phyloP scores from a whole-genome alignment of 2,113 vertebrate genomes.

The Corythornis madagascariensis region DNA sequence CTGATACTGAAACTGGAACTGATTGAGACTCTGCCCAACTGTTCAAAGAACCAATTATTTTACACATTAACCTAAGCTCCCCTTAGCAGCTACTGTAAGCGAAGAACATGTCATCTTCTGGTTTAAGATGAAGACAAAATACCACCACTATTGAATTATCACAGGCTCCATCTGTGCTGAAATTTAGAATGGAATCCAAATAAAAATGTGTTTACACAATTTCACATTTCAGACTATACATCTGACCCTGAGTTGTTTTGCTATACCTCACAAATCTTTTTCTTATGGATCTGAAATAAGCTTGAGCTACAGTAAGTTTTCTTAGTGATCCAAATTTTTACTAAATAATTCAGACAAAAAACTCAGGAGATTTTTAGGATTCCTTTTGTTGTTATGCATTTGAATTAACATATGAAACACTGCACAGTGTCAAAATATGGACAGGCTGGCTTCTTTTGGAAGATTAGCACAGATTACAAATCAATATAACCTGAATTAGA shows the following conservation, averaged over 20 bases:
- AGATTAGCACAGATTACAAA: not conserved
- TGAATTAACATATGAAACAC: not conserved
- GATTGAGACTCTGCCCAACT: slow-evolving; percentile 25
- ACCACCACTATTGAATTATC: slow-evolving; percentile 4
- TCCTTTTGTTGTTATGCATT: not conserved
- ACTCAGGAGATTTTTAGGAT: not conserved
- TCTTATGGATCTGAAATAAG: not conserved
- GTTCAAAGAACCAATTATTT: slow-evolving; percentile 45
- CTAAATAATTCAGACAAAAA: not conserved
- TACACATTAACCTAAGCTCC: slow-evolving; percentile 48
- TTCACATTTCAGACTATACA: slow-evolving; percentile 5
- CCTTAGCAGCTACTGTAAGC: slow-evolving; percentile 13
- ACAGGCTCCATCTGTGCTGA: slow-evolving; percentile 26
- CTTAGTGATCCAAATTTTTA: not conserved
- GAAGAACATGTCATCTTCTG: not conserved
- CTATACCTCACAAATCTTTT: not conserved
- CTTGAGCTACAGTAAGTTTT: not conserved
- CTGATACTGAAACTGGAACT: slow-evolving; percentile 29
- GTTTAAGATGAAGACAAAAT: slow-evolving; percentile 38
- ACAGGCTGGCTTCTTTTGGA: not conserved
- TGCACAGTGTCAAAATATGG: not conserved
- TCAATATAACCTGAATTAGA: not conserved
- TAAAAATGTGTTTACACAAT: slow-evolving; percentile 1
- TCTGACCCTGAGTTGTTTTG: not conserved
- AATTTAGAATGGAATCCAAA: slow-evolving; percentile 35